These are phyloP conservation scores for Mechanitis mazaeus DNA, from an alignment of 2,888 invertebrate genomes.

Conservation along the genomic window DNA sequence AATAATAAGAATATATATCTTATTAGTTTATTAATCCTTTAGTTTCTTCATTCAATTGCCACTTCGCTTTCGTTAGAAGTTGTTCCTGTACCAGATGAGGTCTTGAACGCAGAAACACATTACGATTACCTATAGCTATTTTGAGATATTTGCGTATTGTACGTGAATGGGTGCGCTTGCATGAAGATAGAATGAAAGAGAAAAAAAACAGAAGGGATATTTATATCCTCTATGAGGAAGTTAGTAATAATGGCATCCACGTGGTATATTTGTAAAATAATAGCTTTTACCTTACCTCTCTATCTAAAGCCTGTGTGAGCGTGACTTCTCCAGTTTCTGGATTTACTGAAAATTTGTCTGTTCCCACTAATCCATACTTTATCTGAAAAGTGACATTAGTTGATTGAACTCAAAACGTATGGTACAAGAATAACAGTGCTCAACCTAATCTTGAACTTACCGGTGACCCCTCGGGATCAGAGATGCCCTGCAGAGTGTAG, in stretches of 20 bases:
- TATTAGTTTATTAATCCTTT: no score
- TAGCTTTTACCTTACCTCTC: conserved; percentile 78
- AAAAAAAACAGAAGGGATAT: no score
- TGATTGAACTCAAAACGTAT: not conserved
- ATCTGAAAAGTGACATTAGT: conserved; percentile 54
- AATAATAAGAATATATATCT: no score
- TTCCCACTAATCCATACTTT: conserved; percentile 83
- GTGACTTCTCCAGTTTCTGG: conserved; percentile 86
- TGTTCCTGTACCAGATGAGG: no score
- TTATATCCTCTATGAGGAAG: not conserved
- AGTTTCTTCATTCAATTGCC: no score
- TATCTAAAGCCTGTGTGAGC: conserved; percentile 85
- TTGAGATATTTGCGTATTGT: no score
- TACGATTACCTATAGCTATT: no score
- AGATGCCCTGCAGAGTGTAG: conserved; percentile 83
- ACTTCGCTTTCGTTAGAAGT: no score
- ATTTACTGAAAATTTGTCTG: conserved; percentile 88
- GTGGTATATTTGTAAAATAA: not conserved
- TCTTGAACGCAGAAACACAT: no score
- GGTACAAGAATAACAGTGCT: no score
- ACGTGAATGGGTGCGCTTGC: no score
- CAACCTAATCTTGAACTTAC: conserved; percentile 56
- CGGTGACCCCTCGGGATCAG: conserved; percentile 87
- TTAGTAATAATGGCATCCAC: not conserved
- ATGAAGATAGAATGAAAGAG: no score